Evolutionary conservation across 2,113 vertebrate genomes (phyloP).

Genomic region (Xerus inauris): DNA sequence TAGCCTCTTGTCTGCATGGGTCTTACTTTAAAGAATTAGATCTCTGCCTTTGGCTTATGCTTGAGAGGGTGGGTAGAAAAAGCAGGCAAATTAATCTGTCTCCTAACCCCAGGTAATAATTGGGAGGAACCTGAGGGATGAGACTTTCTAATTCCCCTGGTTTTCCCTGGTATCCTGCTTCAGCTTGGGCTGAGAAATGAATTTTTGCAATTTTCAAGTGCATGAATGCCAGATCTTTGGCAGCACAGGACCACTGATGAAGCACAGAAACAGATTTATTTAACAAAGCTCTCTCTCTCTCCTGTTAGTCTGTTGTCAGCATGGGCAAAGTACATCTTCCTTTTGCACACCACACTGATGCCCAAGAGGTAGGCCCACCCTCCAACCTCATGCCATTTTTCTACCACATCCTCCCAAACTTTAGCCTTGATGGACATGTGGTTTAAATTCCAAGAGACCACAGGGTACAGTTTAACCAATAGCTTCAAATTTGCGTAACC

Average conservation of each 20-base stretch:
- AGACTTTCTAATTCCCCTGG: not conserved
- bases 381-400: not conserved
- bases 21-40: constrained; percentile 47
- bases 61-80: not conserved
- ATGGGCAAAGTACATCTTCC: not conserved
- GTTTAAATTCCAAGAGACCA: constrained; percentile 33
- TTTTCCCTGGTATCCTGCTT: not conserved
- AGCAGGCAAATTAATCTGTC: not conserved
- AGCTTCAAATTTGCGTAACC: not conserved
- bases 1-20: not conserved
- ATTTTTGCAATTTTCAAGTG: not conserved
- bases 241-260: not conserved
- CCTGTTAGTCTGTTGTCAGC: not conserved
- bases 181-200: constrained; percentile 20
- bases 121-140: not conserved
- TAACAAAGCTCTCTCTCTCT: not conserved
- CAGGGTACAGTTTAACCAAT: not conserved
- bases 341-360: not conserved
- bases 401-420: constrained; percentile 19
- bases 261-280: not conserved
- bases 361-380: not conserved
- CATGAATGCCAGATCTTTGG: not conserved
- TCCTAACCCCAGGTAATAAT: not conserved
- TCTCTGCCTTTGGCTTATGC: not conserved
- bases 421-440: not conserved